phyloP scores from a whole-genome alignment of 2,113 vertebrate genomes.

The Chascanopsetta lugubris region DNA sequence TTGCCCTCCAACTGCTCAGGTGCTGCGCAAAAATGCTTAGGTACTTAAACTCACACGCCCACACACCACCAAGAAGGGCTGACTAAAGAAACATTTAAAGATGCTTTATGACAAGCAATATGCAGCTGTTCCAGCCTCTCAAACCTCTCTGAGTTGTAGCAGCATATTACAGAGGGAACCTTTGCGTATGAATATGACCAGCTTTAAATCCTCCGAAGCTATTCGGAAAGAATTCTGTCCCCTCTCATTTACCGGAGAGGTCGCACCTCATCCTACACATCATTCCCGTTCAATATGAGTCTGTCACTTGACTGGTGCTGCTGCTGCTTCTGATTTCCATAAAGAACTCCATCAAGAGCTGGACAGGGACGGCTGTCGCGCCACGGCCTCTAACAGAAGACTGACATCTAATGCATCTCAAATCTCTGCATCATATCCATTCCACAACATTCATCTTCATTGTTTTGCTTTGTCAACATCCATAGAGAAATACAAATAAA shows the following conservation, averaged over 20 bases:
- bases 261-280: slow-evolving; percentile 24
- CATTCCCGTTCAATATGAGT: slow-evolving; percentile 36
- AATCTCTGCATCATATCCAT: not conserved
- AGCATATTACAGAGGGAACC: slow-evolving; percentile 30
- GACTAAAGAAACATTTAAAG: slow-evolving; percentile 60
- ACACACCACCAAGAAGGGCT: slow-evolving; percentile 23
- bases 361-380: slow-evolving; percentile 8
- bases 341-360: slow-evolving; percentile 20
- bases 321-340: not conserved
- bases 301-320: slow-evolving; percentile 34
- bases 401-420: not conserved
- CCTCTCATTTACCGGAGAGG: slow-evolving; percentile 23
- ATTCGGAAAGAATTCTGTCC: too few species aligned
- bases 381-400: slow-evolving; percentile 15
- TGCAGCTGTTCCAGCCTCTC: slow-evolving; percentile 44
- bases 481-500: not conserved
- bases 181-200: slow-evolving; percentile 40
- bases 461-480: not conserved
- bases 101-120: slow-evolving; percentile 55
- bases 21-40: not conserved
- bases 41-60: slow-evolving; percentile 17
- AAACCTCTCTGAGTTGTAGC: slow-evolving; percentile 36
- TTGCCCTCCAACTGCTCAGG: not conserved
- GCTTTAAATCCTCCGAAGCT: too few species aligned
- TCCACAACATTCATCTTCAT: not conserved